Base-by-base conservation (phyloP, 1,140 invertebrate genomes). In the Drosophila arizonae region DNA sequence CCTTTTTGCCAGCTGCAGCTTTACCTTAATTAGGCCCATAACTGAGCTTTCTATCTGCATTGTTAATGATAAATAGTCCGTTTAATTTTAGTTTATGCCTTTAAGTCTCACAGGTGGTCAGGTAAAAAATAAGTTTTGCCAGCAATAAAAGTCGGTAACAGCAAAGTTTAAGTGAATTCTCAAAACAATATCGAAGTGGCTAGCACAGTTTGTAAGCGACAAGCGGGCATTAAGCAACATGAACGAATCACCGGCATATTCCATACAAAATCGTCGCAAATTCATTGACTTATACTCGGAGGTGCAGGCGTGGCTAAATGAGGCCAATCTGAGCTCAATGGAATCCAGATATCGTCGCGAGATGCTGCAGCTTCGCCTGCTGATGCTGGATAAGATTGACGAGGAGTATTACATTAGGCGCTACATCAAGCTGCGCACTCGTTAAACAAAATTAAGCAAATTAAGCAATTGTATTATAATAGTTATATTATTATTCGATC, bases 351-450 rank as follows among this genome's bases (percentile, higher is more conserved):
- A 76, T 0, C 68, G 51, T 4, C 24, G 28, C 10, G 26, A 58
- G 11, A 11, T 64, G 13, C 39, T 74, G 8, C 61, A 71, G 33
- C 9, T 75, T 10, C 72, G 67, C 4, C 46, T 74, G n/a, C 39
- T 54, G 2, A 61, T 67, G n/a, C 55, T 81, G 15, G 24, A 81
- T 39, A 77, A 67, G 41, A 64, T 77, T 24, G 52, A 75, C 4
- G 45, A 75, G 54, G 66, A 75, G 0, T 5, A 62, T 11, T 72
- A 65, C 28, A 58, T 77, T 9, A 66, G 28, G 15, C 46, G 46
- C 5, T 69, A 60, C 21, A 72, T 81, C 9, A 81, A 73, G 36
- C 48, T 77, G 17, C 73, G 62, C 11, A 73, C 76, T 10, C 66
- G 68, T 21, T 68, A 15, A 15, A 17, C 3, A 0, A 9, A 45